A percentile compares a stretch with the other conserved stretches of the same genome.
phyloP scores from a whole-genome alignment of 2,113 vertebrate genomes.

The Eulemur macaco region DNA sequence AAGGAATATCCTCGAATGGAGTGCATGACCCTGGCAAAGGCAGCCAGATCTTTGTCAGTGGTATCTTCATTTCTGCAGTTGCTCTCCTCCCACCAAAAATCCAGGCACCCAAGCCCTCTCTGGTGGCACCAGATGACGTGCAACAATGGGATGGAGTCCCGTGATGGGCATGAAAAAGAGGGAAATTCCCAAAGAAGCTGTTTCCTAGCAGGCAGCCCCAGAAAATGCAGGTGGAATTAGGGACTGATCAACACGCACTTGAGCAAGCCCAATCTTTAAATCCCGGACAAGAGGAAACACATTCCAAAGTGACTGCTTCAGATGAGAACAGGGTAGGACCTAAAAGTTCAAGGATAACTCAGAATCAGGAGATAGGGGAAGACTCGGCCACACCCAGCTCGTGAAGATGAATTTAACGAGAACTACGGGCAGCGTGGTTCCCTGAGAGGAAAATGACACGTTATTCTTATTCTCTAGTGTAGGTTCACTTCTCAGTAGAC shows the following conservation, averaged over 20 bases:
- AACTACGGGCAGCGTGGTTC: accelerated
- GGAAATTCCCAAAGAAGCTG: background rate
- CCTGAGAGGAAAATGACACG: accelerated
- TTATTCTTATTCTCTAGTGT: background rate
- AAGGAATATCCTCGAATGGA: background rate
- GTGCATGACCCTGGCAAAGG: background rate
- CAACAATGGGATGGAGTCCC: background rate
- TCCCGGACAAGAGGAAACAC: background rate
- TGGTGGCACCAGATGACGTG: background rate
- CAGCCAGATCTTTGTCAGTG: background rate
- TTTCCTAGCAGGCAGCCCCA: background rate
- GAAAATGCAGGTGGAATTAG: background rate
- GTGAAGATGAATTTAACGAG: background rate
- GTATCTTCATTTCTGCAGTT: background rate
- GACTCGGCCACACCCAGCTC: background rate
- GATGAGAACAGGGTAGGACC: background rate
- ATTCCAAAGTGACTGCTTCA: background rate
- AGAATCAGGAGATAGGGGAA: background rate
- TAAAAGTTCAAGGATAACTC: background rate
- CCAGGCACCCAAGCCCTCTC: background rate
- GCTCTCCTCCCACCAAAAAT: background rate
- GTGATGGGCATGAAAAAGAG: background rate
- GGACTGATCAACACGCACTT: background rate
- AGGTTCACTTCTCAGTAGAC: background rate
- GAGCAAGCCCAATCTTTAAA: background rate